Conservation (phyloP, 92 coral and sea anemone genomes). For the Bergia sp. region DNA sequence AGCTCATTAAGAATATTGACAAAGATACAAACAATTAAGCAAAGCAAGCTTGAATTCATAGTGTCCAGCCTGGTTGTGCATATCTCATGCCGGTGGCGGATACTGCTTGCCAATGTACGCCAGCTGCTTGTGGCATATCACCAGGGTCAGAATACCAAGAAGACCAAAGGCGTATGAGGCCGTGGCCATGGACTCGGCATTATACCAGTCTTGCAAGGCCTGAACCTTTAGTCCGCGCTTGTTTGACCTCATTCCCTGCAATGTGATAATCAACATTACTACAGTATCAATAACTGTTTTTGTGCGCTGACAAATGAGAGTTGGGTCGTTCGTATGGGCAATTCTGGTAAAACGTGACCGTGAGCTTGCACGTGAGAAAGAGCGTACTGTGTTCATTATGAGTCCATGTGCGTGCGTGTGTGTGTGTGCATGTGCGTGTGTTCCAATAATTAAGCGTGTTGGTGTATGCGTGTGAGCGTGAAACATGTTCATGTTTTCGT, state of each 20-base stretch:
- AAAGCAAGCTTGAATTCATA: no score
- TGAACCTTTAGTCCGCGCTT: conserved; percentile 34
- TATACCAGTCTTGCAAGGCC: conserved; percentile 38
- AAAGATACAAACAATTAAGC: no score
- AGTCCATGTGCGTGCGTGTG: no score
- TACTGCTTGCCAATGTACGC: conserved; percentile 31
- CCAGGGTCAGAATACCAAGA: conserved; percentile 21
- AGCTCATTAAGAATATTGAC: no score
- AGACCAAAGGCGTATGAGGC: conserved; percentile 34
- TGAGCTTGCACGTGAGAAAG: no score
- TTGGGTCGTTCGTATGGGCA: no score
- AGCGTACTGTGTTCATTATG: no score
- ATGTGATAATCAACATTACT: neutral
- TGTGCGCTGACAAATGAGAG: neutral
- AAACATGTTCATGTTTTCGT: no score
- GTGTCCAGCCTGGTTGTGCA: neutral
- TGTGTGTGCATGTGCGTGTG: no score
- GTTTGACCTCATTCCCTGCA: conserved; percentile 28
- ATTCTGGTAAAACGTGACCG: no score
- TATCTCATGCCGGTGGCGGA: conserved; percentile 26
- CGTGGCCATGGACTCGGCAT: conserved; percentile 35
- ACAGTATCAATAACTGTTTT: neutral
- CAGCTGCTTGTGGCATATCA: conserved; percentile 43
- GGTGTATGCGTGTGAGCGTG: no score
- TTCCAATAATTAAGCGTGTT: no score